Base-by-base conservation (phyloP, 2,888 invertebrate genomes). In the Tridacna crocea region DNA sequence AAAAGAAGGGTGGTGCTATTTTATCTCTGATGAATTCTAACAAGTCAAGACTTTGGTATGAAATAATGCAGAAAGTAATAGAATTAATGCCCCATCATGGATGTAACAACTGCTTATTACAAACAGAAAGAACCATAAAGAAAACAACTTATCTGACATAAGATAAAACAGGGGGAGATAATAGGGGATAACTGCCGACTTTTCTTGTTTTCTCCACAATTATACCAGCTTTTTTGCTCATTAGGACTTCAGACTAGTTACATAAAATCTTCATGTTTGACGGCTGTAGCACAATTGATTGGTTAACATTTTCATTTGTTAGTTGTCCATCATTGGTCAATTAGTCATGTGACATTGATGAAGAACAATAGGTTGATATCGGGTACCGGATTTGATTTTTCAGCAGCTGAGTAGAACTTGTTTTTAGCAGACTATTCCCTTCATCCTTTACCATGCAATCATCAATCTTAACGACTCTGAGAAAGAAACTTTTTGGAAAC, bases 321-420 rank as follows among this genome's bases (percentile, higher is more conserved):
- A 46, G 46, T 46, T 46, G 68, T 46, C 60, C 61, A 46, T 61
- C 36, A 60, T 60, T 74, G 74, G 74, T 74, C 76, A 76, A 76
- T 76, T 76, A 76, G 68, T 8, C 26, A 27, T n/a, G 76, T 76
- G 51, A 55, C 55, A 76, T 66, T 76, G 76, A 76, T 76, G 66
- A 10, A 68, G 68, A 76, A 76, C 76, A 76, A 70, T 70, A 17
- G 68, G n/a, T 47, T 36, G 36, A 36, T 36, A 36, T 36, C 36
- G 3, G 36, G 36, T 36, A 36, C 2, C 36, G 8, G 36, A 8
- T 36, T 36, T 36, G 36, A 36, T 36, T 36, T 36, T 36, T 36
- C 36, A 4, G 36, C 8, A 8, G 36, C 36, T 36, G 36, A 36
- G 2, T 36, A 36, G 36, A n/a, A n/a, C n/a, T 36, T 36, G 36